These are phyloP conservation scores for Ramphastos sulfuratus DNA, from an alignment of 2,113 vertebrate species.

Conservation along the genomic window DNA sequence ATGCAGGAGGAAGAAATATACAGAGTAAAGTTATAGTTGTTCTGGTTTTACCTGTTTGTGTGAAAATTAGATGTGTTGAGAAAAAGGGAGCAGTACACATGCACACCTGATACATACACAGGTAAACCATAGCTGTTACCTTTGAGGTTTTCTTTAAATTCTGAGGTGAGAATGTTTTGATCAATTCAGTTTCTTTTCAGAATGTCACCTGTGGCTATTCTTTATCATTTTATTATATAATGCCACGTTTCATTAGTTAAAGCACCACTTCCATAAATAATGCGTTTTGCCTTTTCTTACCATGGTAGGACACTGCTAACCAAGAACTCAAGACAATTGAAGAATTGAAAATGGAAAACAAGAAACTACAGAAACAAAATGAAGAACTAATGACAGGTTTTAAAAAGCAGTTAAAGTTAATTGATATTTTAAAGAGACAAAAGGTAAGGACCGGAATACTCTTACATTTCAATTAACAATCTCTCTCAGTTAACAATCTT, in stretches of 20 bases:
- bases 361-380: slow-evolving; percentile 93
- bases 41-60: background rate
- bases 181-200: background rate
- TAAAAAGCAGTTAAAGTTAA: slow-evolving; percentile 94
- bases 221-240: background rate
- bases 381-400: slow-evolving; percentile 88
- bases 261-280: background rate
- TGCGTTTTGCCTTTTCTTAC: background rate
- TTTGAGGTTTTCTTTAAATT: background rate
- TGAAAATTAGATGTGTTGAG: background rate
- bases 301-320: slow-evolving; percentile 79
- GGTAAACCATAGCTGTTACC: background rate
- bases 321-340: slow-evolving; percentile 88
- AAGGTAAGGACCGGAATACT: slow-evolving; percentile 77
- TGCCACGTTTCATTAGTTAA: background rate
- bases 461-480: background rate
- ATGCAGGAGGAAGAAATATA: background rate
- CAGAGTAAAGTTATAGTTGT: background rate
- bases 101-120: background rate
- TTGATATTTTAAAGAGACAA: slow-evolving; percentile 94
- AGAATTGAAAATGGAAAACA: slow-evolving; percentile 88
- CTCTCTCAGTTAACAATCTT: background rate
- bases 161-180: background rate
- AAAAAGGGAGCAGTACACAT: background rate
- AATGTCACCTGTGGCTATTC: background rate